Evolutionary conservation across 1,140 invertebrate species (phyloP).

Genomic region (Drosophila sucinea): DNA sequence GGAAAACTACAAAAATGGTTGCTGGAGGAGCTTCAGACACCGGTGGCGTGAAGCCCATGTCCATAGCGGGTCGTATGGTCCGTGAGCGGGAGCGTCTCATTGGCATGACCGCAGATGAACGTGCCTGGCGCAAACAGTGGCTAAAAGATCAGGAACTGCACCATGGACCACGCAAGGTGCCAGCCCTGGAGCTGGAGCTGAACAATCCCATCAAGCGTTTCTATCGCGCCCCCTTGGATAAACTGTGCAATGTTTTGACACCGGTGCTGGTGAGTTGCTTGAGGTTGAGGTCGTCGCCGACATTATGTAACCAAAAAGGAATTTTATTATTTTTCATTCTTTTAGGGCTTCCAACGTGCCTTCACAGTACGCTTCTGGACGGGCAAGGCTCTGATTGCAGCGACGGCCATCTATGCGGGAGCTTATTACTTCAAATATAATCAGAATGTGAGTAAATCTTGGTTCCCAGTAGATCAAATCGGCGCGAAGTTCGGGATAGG

Average conservation of each 20-base stretch:
- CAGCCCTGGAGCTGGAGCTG: constrained; percentile 87
- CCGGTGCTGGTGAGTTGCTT: constrained; percentile 86
- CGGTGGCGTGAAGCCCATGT: constrained; percentile 88
- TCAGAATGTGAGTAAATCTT: constrained; percentile 86
- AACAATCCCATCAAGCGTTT: constrained; percentile 91
- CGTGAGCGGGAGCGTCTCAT: constrained; percentile 89
- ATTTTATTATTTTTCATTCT: constrained; percentile 52
- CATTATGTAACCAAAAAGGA: constrained; percentile 64
- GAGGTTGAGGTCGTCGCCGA: not conserved
- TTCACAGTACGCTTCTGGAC: constrained; percentile 85
- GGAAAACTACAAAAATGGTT: constrained; percentile 54
- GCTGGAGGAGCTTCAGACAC: constrained; percentile 83
- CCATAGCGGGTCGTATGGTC: constrained; percentile 89
- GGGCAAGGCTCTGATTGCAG: constrained; percentile 86
- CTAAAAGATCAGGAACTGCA: constrained; percentile 91
- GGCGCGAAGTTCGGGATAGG: not conserved
- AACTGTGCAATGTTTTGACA: constrained; percentile 84
- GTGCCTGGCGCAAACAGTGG: constrained; percentile 92
- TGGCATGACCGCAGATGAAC: constrained; percentile 93
- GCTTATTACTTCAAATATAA: constrained; percentile 93
- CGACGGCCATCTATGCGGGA: constrained; percentile 83
- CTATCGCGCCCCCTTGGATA: constrained; percentile 89
- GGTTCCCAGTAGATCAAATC: not conserved
- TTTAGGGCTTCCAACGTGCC: constrained; percentile 85
- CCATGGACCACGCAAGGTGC: constrained; percentile 88